Evolutionary conservation across 2,113 vertebrate genomes (phyloP), one percentile per base, ranked within the genome.

Genomic region (Channa argus): DNA sequence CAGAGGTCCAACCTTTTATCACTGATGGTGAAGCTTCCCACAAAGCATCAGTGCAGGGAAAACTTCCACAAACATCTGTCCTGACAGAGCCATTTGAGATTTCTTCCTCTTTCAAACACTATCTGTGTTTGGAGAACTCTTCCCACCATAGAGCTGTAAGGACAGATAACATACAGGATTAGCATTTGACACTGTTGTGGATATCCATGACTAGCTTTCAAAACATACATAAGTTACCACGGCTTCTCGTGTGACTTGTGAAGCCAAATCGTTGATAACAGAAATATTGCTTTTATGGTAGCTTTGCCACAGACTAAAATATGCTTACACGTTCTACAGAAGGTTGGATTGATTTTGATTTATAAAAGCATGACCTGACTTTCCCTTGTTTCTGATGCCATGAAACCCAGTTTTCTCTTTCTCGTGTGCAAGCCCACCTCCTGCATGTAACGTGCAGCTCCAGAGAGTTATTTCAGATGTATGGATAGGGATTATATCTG

Each of bases 281-380:
- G 63, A 37, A 63, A 84, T 63, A 56, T 81, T 66, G 63, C 64
- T 80, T 78, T 74, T 70, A 44, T 61, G 50, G 61, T 63, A 78
- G 79, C 77, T 63, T 84, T 63, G 37, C 71, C 49, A 50, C 67
- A n/a, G 62, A 63, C 54, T 76, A 33, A 59, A 47, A 76, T 80
- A 75, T 79, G 56, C 55, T 79, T 46, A 58, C 37, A 47, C 64
- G 64, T 74, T 74, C 74, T 76, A 71, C 71, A 74, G 74, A 82
- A 51, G 71, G 82, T 67, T 75, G 72, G 75, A 83, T 69, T 63
- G 84, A 82, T 41, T 24, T 24, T 24, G 12, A 77, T 72, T 77
- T 65, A 55, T 83, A 71, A 84, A 79, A 75, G 91, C 91, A 89
- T 91, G 87, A 83, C 79, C 87, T 85, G 49, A 85, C 74, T 76